Evolutionary conservation across 37 sponge, comb jelly and placozoan genomes (phyloP).

Genomic region (Petrosia ficiformis): DNA sequence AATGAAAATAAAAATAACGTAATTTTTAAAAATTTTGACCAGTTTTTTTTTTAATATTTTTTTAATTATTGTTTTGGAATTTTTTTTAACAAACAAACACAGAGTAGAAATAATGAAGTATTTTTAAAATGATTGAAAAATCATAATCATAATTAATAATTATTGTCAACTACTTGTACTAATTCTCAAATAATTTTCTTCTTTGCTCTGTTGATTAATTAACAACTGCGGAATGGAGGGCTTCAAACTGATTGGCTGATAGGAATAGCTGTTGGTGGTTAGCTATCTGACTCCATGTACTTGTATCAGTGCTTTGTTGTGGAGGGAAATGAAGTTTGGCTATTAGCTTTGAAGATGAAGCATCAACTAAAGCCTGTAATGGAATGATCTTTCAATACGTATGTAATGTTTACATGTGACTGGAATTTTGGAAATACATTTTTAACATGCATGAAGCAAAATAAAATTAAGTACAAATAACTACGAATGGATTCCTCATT

Average conservation of each 20-base stretch:
- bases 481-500: too few species aligned
- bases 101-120: too few species aligned
- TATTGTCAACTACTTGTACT: background rate
- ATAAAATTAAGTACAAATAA: too few species aligned
- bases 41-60: background rate
- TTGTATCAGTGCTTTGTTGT: background rate
- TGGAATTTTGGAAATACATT: too few species aligned
- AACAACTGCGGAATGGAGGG: constrained; percentile 37
- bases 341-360: background rate
- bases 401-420: too few species aligned
- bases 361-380: constrained; percentile 24
- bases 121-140: too few species aligned
- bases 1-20: constrained; percentile 1
- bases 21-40: background rate
- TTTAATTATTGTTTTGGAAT: too few species aligned
- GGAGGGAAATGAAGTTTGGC: constrained; percentile 37
- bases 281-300: background rate
- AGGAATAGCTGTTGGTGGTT: constrained; percentile 5
- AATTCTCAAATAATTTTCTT: background rate
- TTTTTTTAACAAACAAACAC: too few species aligned
- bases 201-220: background rate
- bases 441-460: too few species aligned
- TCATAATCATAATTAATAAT: too few species aligned
- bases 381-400: background rate
- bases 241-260: constrained; percentile 42